Evolutionary conservation across 2,888 invertebrate species (phyloP).

Genomic region (Pyrocoelia pectoralis): DNA sequence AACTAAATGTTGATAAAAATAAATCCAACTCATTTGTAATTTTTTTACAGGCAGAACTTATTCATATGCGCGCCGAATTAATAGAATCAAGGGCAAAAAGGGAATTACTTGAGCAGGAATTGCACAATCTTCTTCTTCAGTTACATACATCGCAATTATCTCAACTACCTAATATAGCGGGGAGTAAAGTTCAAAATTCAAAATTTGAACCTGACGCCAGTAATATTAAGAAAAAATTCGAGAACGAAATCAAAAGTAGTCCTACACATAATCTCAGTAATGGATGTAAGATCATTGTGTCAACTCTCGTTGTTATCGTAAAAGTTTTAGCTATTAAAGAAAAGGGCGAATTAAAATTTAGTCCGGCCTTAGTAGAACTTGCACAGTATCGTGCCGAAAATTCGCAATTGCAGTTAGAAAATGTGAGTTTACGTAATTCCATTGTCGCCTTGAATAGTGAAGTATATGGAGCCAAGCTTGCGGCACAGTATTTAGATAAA

Average conservation of each 20-base stretch:
- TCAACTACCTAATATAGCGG: constrained; percentile 58
- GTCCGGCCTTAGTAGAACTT: constrained; percentile 55
- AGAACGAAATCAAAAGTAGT: constrained; percentile 58
- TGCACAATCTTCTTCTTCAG: constrained; percentile 68
- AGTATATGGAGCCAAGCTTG: constrained; percentile 83
- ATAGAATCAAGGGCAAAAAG: constrained; percentile 72
- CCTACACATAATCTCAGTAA: constrained; percentile 51
- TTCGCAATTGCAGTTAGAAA: constrained; percentile 71
- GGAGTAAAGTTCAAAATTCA: constrained; percentile 54
- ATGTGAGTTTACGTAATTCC: constrained; percentile 73
- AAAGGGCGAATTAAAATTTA: constrained; percentile 56
- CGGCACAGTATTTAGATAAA: constrained; percentile 87
- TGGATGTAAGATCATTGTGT: constrained; percentile 18
- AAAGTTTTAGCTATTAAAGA: constrained; percentile 47
- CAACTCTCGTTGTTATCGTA: constrained; percentile 9
- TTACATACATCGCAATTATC: constrained; percentile 68
- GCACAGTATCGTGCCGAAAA: constrained; percentile 65
- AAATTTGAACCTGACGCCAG: constrained; percentile 57
- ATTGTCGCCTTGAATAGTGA: constrained; percentile 80
- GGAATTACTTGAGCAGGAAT: constrained; percentile 68
- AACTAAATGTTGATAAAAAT: constrained; percentile 18
- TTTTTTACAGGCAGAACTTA: constrained; percentile 75
- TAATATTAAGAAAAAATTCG: constrained; percentile 59
- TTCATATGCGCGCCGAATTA: constrained; percentile 77
- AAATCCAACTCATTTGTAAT: constrained; percentile 7